Conservation (phyloP, 2,888 invertebrate genomes). For the Scaptomyza parva region DNA sequence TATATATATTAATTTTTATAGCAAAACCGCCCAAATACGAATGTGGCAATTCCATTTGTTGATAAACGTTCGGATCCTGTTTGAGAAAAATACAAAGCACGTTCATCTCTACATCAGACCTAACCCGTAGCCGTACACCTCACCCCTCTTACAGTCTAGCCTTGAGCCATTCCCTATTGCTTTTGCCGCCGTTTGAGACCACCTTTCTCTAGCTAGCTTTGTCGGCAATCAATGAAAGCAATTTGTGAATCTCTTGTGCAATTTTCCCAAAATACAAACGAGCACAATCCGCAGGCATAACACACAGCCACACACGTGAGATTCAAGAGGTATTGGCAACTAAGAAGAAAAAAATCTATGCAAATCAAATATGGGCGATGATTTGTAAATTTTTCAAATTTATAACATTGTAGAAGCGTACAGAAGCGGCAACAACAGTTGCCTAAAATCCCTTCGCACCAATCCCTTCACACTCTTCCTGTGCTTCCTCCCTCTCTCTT, state of each 20-base stretch:
- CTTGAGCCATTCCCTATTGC: constrained; percentile 10
- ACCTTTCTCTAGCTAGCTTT: constrained; percentile 42
- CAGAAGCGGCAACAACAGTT: constrained; percentile 23
- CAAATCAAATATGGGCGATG: constrained; percentile 77
- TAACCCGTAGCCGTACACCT: background rate
- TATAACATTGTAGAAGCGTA: constrained; percentile 45
- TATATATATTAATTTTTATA: background rate
- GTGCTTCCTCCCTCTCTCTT: background rate
- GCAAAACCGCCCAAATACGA: too few relatives aligned
- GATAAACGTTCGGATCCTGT: background rate
- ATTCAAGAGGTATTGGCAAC: constrained; percentile 42
- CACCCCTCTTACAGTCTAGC: background rate
- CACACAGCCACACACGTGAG: constrained; percentile 8
- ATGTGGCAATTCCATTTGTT: too few relatives aligned
- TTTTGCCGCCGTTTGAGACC: constrained; percentile 22
- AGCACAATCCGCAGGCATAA: constrained; percentile 57
- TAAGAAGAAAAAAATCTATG: constrained; percentile 52
- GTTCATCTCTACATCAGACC: constrained; percentile 4
- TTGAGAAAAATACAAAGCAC: background rate
- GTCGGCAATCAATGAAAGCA: constrained; percentile 77
- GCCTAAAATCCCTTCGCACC: constrained; percentile 2
- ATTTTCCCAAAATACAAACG: constrained; percentile 66
- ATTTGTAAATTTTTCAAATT: constrained; percentile 78
- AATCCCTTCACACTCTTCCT: background rate
- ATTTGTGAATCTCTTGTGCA: constrained; percentile 74